phyloP scores from a whole-genome alignment of 2,888 invertebrate species.

The Ormyrus thymus region DNA sequence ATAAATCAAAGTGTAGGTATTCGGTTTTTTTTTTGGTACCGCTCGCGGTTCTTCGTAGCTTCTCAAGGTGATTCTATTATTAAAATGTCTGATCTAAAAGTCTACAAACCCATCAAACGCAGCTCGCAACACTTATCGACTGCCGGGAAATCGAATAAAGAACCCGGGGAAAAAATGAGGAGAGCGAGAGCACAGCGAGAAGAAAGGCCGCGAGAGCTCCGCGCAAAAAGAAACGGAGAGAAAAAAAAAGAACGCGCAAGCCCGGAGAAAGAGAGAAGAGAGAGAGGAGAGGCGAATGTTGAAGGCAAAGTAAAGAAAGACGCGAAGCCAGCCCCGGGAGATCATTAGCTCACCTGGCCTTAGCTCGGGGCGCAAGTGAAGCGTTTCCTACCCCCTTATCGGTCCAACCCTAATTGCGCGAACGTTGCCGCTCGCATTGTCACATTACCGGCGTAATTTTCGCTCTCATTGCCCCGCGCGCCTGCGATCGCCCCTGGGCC shows the following conservation, averaged over 20 bases:
- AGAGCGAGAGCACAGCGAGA: background rate
- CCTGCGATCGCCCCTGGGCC: slow-evolving; percentile 17
- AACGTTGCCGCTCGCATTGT: slow-evolving; percentile 49
- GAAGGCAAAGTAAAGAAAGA: slow-evolving; percentile 56
- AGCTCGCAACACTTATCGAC: no score
- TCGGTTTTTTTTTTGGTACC: no score
- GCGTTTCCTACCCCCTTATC: slow-evolving; percentile 63
- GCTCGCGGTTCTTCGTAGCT: no score
- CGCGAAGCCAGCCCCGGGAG: slow-evolving; percentile 62
- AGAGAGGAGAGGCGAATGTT: slow-evolving; percentile 11
- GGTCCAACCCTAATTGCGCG: slow-evolving; percentile 60
- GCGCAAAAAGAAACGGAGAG: background rate
- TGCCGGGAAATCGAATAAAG: slow-evolving; percentile 10
- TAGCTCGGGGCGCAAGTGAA: slow-evolving; percentile 57
- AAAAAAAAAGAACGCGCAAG: slow-evolving; percentile 37
- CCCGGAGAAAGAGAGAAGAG: slow-evolving; percentile 28
- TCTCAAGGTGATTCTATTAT: no score
- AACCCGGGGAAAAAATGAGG: background rate
- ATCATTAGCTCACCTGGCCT: slow-evolving; percentile 68
- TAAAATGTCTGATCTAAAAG: no score
- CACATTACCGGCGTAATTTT: slow-evolving; percentile 48
- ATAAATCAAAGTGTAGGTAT: no score
- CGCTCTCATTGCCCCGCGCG: slow-evolving; percentile 4
- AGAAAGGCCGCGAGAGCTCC: slow-evolving; percentile 13
- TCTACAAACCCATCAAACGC: no score